phyloP scores from a whole-genome alignment of 2,888 invertebrate species.

The Bimastos eiseni region DNA sequence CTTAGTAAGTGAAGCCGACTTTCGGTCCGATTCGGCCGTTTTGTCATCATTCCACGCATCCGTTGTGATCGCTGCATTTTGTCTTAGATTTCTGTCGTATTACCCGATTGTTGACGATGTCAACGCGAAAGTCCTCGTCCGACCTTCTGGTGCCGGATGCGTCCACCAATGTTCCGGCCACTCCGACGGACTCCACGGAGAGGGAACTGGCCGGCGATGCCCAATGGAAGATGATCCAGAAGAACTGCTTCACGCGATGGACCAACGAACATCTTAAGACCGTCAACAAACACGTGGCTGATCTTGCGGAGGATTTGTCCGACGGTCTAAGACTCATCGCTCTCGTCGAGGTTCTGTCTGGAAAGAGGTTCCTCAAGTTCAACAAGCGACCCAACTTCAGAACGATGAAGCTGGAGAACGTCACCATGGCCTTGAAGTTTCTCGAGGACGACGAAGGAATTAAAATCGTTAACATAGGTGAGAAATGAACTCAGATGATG shows the following conservation, averaged over 20 bases:
- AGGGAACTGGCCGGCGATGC: constrained; percentile 85
- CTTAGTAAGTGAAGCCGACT: not conserved
- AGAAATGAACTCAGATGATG: constrained; percentile 64
- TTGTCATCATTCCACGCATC: not conserved
- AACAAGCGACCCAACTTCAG: constrained; percentile 83
- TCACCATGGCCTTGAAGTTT: constrained; percentile 83
- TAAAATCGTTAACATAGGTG: constrained; percentile 88
- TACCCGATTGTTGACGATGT: not conserved
- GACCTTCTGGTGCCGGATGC: constrained; percentile 32
- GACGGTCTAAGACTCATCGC: constrained; percentile 75
- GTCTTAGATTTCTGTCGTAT: not conserved
- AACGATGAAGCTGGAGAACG: constrained; percentile 89
- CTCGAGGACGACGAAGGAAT: constrained; percentile 81
- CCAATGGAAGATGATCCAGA: constrained; percentile 89
- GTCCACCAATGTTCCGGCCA: constrained; percentile 52
- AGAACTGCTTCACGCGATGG: constrained; percentile 91
- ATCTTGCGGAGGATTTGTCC: constrained; percentile 80
- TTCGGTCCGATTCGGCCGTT: not conserved
- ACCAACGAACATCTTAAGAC: constrained; percentile 87
- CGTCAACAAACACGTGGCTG: constrained; percentile 75
- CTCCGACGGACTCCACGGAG: constrained; percentile 58
- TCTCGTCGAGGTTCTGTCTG: constrained; percentile 76
- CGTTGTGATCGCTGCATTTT: not conserved
- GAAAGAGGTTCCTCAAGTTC: constrained; percentile 78
- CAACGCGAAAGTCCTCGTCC: not conserved